phyloP scores from a whole-genome alignment of 1,140 invertebrate genomes.

The Drosophila sp. region DNA sequence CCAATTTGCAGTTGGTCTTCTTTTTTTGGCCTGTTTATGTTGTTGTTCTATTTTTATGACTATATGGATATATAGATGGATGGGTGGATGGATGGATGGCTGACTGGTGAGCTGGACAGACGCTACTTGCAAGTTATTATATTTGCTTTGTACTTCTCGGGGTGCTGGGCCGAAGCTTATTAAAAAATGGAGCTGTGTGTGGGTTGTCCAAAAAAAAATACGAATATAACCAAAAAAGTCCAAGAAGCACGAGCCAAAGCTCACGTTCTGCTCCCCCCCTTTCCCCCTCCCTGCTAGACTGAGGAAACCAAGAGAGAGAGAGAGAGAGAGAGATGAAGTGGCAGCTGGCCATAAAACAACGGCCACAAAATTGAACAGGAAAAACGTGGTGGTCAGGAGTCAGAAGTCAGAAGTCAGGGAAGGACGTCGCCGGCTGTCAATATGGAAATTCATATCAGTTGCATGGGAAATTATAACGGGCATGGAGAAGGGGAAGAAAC shows the following conservation, averaged over 20 bases:
- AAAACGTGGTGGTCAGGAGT: background rate
- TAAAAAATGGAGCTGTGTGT: conserved; percentile 68
- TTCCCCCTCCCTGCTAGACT: no score
- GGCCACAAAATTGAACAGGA: conserved; percentile 71
- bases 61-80: conserved; percentile 7
- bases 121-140: conserved; percentile 81
- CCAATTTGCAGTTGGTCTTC: conserved; percentile 37
- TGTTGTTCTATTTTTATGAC: conserved; percentile 10
- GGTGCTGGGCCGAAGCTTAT: conserved; percentile 60
- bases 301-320: no score
- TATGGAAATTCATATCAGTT: conserved; percentile 82
- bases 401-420: no score
- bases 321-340: conserved; percentile 15
- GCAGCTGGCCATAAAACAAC: conserved; percentile 71
- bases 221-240: conserved; percentile 19
- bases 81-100: background rate
- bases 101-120: conserved; percentile 45
- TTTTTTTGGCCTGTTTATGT: conserved; percentile 19
- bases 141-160: conserved; percentile 79
- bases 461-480: conserved; percentile 39
- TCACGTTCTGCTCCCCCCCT: background rate
- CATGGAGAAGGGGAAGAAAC: background rate
- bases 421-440: conserved; percentile 76
- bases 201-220: conserved; percentile 54
- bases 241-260: conserved; percentile 26